A percentile compares a stretch with the other conserved stretches of the same genome.
These are phyloP conservation scores for Mesoclemmys tuberculata DNA, from an alignment of 2,113 vertebrate genomes.

Conservation along the genomic window DNA sequence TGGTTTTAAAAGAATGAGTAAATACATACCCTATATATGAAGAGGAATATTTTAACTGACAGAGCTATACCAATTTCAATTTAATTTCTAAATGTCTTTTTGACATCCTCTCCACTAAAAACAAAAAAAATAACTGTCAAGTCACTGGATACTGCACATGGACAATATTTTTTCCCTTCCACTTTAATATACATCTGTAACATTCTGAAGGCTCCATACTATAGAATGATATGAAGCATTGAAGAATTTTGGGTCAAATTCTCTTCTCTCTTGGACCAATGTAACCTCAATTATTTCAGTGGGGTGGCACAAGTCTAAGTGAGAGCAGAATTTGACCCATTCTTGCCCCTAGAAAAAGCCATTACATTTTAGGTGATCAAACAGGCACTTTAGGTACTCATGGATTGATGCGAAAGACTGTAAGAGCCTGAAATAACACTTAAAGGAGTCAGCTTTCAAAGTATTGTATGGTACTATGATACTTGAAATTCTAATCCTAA, in stretches of 20 bases:
- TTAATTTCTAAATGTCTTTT: background rate
- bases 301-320: background rate
- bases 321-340: background rate
- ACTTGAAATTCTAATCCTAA: background rate
- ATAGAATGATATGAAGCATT: background rate
- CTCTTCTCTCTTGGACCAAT: background rate
- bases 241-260: background rate
- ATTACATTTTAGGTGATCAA: background rate
- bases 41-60: background rate
- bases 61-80: background rate
- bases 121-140: background rate
- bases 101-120: background rate
- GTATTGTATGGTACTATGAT: background rate
- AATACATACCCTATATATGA: background rate
- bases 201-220: background rate
- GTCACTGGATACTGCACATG: background rate
- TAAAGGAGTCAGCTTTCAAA: background rate
- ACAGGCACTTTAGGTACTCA: background rate
- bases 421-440: slow-evolving; percentile 12
- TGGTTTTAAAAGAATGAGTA: background rate
- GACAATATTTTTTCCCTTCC: background rate
- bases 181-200: background rate
- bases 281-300: background rate
- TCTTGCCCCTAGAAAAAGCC: background rate
- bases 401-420: background rate